phyloP scores from a whole-genome alignment of 1,140 invertebrate genomes.

The Kradibia gibbosae region DNA sequence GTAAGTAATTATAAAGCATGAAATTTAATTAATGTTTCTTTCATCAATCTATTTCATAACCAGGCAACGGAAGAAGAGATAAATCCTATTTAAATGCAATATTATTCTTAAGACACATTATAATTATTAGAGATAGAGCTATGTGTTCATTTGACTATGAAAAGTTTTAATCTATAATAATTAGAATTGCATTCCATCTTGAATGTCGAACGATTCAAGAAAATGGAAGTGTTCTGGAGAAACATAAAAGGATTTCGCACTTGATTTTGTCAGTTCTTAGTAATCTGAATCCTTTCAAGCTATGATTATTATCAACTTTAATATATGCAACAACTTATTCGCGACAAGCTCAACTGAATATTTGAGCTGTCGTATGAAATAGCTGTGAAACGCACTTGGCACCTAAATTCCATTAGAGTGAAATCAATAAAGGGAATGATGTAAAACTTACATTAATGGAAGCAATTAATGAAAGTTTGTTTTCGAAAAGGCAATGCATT shows the following conservation, averaged over 20 bases:
- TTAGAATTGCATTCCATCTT: not conserved
- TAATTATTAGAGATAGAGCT: too few relatives aligned
- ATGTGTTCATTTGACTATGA: not conserved
- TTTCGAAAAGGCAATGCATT: slow-evolving; percentile 26
- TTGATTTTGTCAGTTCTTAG: too few relatives aligned
- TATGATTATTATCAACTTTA: not conserved
- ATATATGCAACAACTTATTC: not conserved
- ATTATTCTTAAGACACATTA: too few relatives aligned
- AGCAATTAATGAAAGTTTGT: slow-evolving; percentile 39
- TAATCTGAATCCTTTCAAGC: too few relatives aligned
- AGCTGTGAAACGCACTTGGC: not conserved
- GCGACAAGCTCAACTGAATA: too few relatives aligned
- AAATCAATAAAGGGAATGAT: not conserved
- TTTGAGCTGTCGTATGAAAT: not conserved
- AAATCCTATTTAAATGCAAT: too few relatives aligned
- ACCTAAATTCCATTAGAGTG: not conserved
- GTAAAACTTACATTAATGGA: not conserved
- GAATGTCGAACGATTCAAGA: not conserved
- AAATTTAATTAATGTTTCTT: not conserved
- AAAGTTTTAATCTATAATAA: not conserved
- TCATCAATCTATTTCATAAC: too few relatives aligned
- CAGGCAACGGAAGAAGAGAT: too few relatives aligned
- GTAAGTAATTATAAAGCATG: not conserved
- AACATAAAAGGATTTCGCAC: not conserved
- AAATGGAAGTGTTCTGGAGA: not conserved